A percentile compares a stretch with the other conserved stretches of the same genome.
These are phyloP conservation scores for Solen grandis DNA, from an alignment of 1,140 invertebrate genomes.

Conservation along the genomic window DNA sequence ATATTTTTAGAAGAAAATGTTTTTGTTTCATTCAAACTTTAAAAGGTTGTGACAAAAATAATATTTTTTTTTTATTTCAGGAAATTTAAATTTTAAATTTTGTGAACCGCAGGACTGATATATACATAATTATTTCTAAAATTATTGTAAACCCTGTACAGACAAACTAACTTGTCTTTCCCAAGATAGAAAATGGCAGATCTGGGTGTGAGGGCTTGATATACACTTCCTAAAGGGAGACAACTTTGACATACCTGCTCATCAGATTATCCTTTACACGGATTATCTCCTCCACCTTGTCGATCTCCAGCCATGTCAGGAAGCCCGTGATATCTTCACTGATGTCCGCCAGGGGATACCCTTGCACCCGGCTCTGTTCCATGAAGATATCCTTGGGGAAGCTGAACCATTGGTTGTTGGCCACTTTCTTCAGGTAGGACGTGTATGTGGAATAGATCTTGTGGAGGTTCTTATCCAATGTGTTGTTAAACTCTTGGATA, in stretches of 20 bases:
- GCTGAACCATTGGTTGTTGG: constrained; percentile 67
- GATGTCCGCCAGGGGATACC: constrained; percentile 47
- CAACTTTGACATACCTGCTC: constrained; percentile 65
- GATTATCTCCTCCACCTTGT: constrained; percentile 68
- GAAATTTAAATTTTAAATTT: too few species aligned
- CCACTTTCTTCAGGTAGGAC: constrained; percentile 61
- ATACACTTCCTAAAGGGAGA: too few species aligned
- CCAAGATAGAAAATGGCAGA: too few species aligned
- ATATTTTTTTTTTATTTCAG: too few species aligned
- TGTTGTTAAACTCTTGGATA: constrained; percentile 66
- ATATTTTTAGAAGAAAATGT: too few species aligned
- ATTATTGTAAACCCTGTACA: too few species aligned
- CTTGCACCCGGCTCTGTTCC: constrained; percentile 59
- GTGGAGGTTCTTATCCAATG: constrained; percentile 63
- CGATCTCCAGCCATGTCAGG: constrained; percentile 72
- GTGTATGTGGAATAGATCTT: constrained; percentile 61
- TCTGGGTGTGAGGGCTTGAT: too few species aligned
- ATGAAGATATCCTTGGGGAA: constrained; percentile 71
- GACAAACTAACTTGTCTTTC: too few species aligned
- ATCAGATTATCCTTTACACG: constrained; percentile 59
- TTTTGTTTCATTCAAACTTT: too few species aligned
- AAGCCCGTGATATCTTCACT: constrained; percentile 65
- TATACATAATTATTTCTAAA: too few species aligned
- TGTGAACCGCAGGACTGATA: too few species aligned
- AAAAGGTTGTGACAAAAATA: too few species aligned